Percentiles rank a stretch among this genome's conserved stretches.
Evolutionary conservation across 2,113 vertebrate species (phyloP).

Genomic region (Hippoglossus stenolepis): DNA sequence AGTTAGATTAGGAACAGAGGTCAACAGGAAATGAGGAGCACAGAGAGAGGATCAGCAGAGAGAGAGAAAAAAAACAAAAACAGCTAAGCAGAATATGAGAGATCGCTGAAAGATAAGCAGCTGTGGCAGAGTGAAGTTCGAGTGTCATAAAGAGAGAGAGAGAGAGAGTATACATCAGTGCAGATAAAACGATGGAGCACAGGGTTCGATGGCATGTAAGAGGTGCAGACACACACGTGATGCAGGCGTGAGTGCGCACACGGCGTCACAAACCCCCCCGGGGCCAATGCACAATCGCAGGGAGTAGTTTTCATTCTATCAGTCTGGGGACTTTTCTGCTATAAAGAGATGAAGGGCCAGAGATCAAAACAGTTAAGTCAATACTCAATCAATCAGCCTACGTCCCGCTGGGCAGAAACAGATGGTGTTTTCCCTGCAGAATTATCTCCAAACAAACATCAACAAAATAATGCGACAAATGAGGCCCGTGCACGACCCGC

Average conservation of each 20-base stretch:
- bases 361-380: constrained; percentile 68
- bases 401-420: constrained; percentile 69
- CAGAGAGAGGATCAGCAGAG: constrained; percentile 56
- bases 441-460: constrained; percentile 40
- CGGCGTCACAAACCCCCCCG: background rate
- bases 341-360: constrained; percentile 58
- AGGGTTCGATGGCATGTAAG: constrained; percentile 9
- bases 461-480: constrained; percentile 19
- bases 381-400: constrained; percentile 67
- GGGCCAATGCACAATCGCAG: constrained; percentile 58
- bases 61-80: background rate
- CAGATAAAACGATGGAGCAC: constrained; percentile 27
- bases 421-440: constrained; percentile 57
- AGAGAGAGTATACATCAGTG: constrained; percentile 25
- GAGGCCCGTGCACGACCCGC: background rate
- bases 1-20: constrained; percentile 67
- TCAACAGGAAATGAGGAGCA: constrained; percentile 62
- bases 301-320: constrained; percentile 56
- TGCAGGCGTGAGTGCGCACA: background rate
- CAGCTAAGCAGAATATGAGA: constrained; percentile 1
- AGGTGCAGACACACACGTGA: constrained; percentile 2
- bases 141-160: constrained; percentile 19
- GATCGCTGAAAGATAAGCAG: constrained; percentile 50
- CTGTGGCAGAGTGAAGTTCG: constrained; percentile 44
- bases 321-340: constrained; percentile 46